phyloP scores from a whole-genome alignment of 2,888 invertebrate genomes.

The Mimas tiliae region DNA sequence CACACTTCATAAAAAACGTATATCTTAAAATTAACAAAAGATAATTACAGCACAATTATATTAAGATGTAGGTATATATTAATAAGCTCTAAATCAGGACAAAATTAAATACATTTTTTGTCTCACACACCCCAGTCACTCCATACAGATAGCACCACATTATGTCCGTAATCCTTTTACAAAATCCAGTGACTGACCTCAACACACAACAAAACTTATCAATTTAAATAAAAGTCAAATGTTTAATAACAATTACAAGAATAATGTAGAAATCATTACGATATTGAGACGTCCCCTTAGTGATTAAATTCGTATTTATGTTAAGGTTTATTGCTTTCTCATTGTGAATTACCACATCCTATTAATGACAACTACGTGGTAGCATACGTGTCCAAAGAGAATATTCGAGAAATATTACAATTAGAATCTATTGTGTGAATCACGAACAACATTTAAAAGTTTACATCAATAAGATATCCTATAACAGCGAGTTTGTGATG shows the following conservation, averaged over 20 bases:
- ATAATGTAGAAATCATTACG: constrained; percentile 44
- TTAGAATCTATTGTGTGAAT: constrained; percentile 33
- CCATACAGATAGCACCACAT: constrained; percentile 78
- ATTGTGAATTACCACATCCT: constrained; percentile 40
- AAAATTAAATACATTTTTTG: constrained; percentile 77
- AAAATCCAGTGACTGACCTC: constrained; percentile 62
- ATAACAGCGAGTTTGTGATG: constrained; percentile 31
- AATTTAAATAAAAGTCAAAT: constrained; percentile 26
- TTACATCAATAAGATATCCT: constrained; percentile 23
- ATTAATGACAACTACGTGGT: constrained; percentile 33
- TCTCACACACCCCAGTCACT: constrained; percentile 71
- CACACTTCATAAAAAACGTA: constrained; percentile 58
- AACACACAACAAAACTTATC: constrained; percentile 28
- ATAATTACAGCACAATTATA: constrained; percentile 81
- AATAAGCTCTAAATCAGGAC: constrained; percentile 83
- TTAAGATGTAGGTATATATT: constrained; percentile 77
- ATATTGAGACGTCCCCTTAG: constrained; percentile 32
- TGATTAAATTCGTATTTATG: constrained; percentile 45
- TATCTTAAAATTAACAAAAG: constrained; percentile 77
- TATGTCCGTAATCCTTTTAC: constrained; percentile 60
- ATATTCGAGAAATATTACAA: constrained; percentile 43
- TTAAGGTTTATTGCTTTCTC: constrained; percentile 60
- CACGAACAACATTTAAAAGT: constrained; percentile 36
- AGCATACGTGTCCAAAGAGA: constrained; percentile 11
- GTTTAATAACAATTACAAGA: constrained; percentile 43